phyloP scores from a whole-genome alignment of 2,113 vertebrate species.

The Corythaeola cristata region DNA sequence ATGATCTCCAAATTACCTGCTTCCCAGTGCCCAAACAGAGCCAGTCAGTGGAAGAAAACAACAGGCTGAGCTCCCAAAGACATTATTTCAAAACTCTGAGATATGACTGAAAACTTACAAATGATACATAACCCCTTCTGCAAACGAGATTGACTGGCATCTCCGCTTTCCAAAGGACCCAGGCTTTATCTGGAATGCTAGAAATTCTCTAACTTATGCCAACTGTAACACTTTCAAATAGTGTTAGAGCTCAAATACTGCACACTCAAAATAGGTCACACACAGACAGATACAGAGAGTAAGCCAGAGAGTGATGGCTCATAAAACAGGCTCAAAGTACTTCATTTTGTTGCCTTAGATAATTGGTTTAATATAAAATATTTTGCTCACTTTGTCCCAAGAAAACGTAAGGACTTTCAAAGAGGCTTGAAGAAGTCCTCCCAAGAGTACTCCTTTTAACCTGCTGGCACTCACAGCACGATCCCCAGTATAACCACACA shows the following conservation, averaged over 20 bases:
- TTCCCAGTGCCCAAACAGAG: background rate
- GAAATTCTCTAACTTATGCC: background rate
- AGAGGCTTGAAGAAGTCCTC: background rate
- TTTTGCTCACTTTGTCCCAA: background rate
- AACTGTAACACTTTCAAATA: background rate
- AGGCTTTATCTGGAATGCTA: background rate
- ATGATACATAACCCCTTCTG: background rate
- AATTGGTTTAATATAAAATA: background rate
- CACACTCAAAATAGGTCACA: background rate
- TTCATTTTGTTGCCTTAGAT: background rate
- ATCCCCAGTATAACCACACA: background rate
- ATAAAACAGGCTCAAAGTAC: background rate
- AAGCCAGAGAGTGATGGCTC: background rate
- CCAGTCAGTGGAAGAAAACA: background rate
- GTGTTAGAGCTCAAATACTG: background rate
- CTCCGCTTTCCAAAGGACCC: background rate
- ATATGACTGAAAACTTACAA: background rate
- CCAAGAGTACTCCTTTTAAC: background rate
- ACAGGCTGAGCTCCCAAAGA: background rate
- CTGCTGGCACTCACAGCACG: background rate
- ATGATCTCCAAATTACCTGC: background rate
- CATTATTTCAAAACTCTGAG: background rate
- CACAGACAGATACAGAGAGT: background rate
- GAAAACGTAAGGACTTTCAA: background rate
- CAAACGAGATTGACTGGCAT: background rate